Percentiles rank a stretch among this genome's conserved stretches.
Conservation (phyloP, 2,113 vertebrate species). For the Cyprinodon variegatus region DNA sequence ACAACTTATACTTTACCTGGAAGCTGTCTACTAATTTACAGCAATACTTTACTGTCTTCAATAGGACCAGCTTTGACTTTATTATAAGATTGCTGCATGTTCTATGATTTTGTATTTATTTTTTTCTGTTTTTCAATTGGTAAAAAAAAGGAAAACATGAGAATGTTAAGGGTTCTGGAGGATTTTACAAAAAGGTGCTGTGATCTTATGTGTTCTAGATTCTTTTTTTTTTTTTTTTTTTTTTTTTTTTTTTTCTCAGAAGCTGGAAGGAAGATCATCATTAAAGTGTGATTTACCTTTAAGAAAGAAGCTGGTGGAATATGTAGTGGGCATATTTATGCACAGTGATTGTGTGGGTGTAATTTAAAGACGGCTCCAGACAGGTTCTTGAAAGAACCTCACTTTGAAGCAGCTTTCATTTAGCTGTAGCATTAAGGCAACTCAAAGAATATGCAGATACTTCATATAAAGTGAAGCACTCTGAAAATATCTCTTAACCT, state of each 20-base stretch:
- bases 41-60: background rate
- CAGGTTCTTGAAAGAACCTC: background rate
- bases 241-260: background rate
- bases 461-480: background rate
- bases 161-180: background rate
- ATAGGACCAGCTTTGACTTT: background rate
- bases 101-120: background rate
- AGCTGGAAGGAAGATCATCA: background rate
- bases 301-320: background rate
- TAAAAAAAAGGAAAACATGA: background rate
- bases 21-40: background rate
- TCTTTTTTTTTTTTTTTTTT: background rate
- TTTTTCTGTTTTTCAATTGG: background rate
- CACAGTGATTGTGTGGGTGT: background rate
- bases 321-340: background rate
- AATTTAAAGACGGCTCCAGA: background rate
- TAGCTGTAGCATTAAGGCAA: background rate
- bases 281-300: background rate
- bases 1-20: background rate
- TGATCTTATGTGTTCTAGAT: background rate
- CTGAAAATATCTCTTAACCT: background rate
- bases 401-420: background rate
- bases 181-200: background rate
- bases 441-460: background rate
- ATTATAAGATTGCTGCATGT: background rate